These are phyloP conservation scores for Pecten maximus DNA, from an alignment of 2,888 invertebrate genomes.

Conservation along the genomic window DNA sequence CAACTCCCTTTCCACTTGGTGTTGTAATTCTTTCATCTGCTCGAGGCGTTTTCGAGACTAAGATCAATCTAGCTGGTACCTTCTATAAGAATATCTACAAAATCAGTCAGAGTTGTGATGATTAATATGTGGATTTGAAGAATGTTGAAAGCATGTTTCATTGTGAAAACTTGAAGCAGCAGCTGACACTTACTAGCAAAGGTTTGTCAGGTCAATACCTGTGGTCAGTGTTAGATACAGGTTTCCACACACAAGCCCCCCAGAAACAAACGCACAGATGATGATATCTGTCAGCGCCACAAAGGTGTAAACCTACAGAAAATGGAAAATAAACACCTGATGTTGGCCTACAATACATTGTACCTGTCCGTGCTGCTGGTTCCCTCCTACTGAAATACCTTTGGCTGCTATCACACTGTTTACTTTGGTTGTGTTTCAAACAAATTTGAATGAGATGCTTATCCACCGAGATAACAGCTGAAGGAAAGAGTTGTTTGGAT, in stretches of 20 bases:
- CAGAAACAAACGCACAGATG: slow-evolving; percentile 10
- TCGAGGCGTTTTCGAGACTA: background rate
- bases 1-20: background rate
- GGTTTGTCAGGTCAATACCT: slow-evolving; percentile 9
- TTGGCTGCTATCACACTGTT: background rate
- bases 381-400: background rate
- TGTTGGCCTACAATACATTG: background rate
- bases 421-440: slow-evolving; percentile 22
- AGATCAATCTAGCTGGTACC: background rate
- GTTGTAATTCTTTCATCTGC: background rate
- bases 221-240: background rate
- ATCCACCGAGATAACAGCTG: background rate
- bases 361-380: background rate
- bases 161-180: background rate
- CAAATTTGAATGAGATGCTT: slow-evolving; percentile 19
- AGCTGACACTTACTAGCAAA: background rate
- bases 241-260: background rate
- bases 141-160: background rate
- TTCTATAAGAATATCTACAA: background rate
- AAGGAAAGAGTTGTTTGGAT: background rate
- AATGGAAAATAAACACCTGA: background rate
- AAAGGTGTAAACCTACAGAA: background rate
- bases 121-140: background rate
- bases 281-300: slow-evolving; percentile 17
- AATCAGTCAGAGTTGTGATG: background rate